A percentile compares a stretch with the other conserved stretches of the same genome.
These are phyloP conservation scores for Laterallus jamaicensis DNA, from an alignment of 2,113 vertebrate genomes.

Conservation along the genomic window DNA sequence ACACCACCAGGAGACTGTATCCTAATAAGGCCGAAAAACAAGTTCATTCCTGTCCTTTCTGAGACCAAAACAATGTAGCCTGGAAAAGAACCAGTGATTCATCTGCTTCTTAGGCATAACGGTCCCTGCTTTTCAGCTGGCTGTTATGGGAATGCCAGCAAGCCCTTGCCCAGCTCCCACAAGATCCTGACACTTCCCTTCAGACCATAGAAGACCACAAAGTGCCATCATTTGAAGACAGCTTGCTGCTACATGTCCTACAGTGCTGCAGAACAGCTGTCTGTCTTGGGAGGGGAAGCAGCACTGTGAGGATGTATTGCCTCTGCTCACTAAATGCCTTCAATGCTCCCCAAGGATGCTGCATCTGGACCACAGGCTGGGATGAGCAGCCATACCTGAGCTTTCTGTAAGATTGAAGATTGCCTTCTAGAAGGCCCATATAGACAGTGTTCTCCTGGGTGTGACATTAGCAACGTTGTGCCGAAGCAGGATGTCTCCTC, in stretches of 20 bases:
- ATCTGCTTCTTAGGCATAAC: not conserved
- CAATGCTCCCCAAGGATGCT: not conserved
- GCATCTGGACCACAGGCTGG: not conserved
- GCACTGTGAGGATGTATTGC: not conserved
- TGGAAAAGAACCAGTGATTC: not conserved
- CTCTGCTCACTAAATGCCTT: not conserved
- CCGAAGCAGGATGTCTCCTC: not conserved
- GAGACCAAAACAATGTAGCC: not conserved
- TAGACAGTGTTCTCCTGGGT: not conserved
- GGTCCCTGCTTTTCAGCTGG: not conserved
- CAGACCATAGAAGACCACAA: not conserved
- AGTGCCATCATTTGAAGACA: not conserved
- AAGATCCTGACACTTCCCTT: not conserved
- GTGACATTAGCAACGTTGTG: not conserved
- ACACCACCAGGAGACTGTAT: not conserved
- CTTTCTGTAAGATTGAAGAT: not conserved
- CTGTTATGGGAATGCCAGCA: not conserved
- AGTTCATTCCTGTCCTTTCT: not conserved
- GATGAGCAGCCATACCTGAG: not conserved
- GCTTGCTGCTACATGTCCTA: accelerated
- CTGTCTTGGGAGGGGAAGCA: not conserved
- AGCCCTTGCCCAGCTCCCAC: accelerated
- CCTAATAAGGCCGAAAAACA: not conserved
- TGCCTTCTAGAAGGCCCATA: not conserved
- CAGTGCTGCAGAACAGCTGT: not conserved